Evolutionary conservation across 2,888 invertebrate genomes (phyloP).

Genomic region (Drosophila seclusa): DNA sequence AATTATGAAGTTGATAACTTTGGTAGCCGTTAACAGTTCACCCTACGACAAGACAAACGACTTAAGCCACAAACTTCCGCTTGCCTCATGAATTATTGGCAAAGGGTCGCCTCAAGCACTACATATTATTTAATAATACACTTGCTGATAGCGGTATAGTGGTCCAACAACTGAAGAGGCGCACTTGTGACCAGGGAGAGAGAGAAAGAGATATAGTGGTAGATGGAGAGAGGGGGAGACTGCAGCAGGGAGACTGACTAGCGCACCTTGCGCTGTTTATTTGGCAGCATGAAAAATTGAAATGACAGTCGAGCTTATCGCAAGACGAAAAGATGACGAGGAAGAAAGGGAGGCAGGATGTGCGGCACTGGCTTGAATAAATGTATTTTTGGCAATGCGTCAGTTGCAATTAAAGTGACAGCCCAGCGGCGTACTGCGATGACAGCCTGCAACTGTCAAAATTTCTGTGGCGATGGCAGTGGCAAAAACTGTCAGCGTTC

Average conservation of each 20-base stretch:
- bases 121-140: slow-evolving; percentile 74
- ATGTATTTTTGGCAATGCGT: slow-evolving; percentile 75
- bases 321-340: slow-evolving; percentile 13
- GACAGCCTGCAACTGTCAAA: slow-evolving; percentile 68
- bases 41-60: slow-evolving; percentile 56
- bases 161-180: slow-evolving; percentile 13
- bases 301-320: slow-evolving; percentile 75
- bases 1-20: slow-evolving; percentile 40
- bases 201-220: not conserved
- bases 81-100: slow-evolving; percentile 42
- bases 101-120: slow-evolving; percentile 37
- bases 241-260: slow-evolving; percentile 12
- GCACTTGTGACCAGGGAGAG: not conserved
- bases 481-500: slow-evolving; percentile 75
- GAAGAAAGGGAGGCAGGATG: slow-evolving; percentile 18
- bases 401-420: slow-evolving; percentile 79
- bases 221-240: not conserved
- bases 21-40: slow-evolving; percentile 29
- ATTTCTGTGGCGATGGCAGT: slow-evolving; percentile 55
- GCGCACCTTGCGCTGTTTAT: slow-evolving; percentile 68
- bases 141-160: slow-evolving; percentile 28
- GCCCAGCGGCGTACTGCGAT: slow-evolving; percentile 39
- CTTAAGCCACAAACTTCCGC: slow-evolving; percentile 65
- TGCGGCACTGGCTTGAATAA: slow-evolving; percentile 14
- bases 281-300: slow-evolving; percentile 70